These are phyloP conservation scores for Drosophila carrolli DNA, from an alignment of 1,140 invertebrate genomes.

Conservation along the genomic window DNA sequence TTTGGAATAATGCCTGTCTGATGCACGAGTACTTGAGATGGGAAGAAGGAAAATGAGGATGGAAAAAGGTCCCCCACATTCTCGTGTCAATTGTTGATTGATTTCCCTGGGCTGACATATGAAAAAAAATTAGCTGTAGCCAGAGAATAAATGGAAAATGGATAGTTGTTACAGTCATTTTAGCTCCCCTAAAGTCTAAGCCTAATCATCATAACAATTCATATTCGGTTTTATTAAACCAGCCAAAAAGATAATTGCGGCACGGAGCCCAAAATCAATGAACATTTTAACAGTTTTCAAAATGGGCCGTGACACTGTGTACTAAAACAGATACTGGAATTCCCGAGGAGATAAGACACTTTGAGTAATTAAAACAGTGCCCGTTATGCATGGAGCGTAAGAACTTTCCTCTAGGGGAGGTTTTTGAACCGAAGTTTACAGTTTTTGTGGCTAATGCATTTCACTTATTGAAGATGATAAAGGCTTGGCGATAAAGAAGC, in stretches of 20 bases:
- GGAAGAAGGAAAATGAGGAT: constrained; percentile 18
- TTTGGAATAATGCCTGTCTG: constrained; percentile 12
- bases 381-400: constrained; percentile 10
- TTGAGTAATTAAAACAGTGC: constrained; percentile 57
- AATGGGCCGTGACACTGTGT: constrained; percentile 26
- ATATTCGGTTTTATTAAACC: not conserved
- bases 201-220: constrained; percentile 22
- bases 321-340: constrained; percentile 10
- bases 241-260: constrained; percentile 13
- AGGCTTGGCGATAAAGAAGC: constrained; percentile 46
- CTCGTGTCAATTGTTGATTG: constrained; percentile 75
- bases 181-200: constrained; percentile 5
- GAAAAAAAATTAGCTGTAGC: constrained; percentile 63
- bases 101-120: constrained; percentile 68
- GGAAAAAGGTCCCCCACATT: constrained; percentile 51
- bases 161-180: not conserved
- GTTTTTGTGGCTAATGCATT: constrained; percentile 66
- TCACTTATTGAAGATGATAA: constrained; percentile 60
- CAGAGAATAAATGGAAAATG: constrained; percentile 40
- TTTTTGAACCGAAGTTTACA: constrained; percentile 39
- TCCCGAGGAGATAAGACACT: constrained; percentile 22
- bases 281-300: constrained; percentile 1
- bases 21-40: constrained; percentile 32
- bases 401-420: constrained; percentile 14
- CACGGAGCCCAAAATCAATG: constrained; percentile 9